Base-by-base conservation (phyloP, 2,113 vertebrate species). In the Hyla sarda region DNA sequence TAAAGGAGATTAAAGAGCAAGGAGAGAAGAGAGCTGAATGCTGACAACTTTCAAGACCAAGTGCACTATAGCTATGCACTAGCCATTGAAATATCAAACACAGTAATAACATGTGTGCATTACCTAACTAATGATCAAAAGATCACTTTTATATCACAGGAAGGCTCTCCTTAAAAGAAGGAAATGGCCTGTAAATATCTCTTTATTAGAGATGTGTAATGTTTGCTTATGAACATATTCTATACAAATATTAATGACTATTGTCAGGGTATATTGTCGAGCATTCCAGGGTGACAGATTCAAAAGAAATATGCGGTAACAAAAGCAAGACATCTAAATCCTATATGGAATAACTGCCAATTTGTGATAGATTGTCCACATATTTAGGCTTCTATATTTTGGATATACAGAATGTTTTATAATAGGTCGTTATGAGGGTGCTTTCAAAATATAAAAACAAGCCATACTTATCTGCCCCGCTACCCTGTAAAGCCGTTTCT, bases 191-290 rank as follows among this genome's bases (percentile, higher is more conserved):
- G 32, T 56, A 71, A 74, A 73, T 17, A 2, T 69, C 47, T 52
- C 25, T 69, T 48, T 30, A 47, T 82, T 7, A 50, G 5, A 23
- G 69, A 37, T 41, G 21, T 72, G 47, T 23, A 82, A 34, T 71
- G 23, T 83, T 54, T 45, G 54, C 37, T 73, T 28, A 56, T 72
- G 28, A 83, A 74, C 50, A 7, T n/a, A 73, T n/a, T 56, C 19
- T 83, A 58, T 32, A 50, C 21, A 83, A 82, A 83, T 69, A 82
- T 30, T 14, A 65, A 12, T 30, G 28, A 65, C 62, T n/a, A n/a
- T n/a, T n/a, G n/a, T 65, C 62, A 65, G 13, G 16, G 3, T 65
- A 16, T 65, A 16, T 65, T 32, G 28, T 65, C 13, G 32, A 4
- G 12, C 62, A 16, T 30, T 30, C 1, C 28, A 30, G 14, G 62